phyloP scores from a whole-genome alignment of 2,888 invertebrate genomes.

The Amphiduros pacificus region DNA sequence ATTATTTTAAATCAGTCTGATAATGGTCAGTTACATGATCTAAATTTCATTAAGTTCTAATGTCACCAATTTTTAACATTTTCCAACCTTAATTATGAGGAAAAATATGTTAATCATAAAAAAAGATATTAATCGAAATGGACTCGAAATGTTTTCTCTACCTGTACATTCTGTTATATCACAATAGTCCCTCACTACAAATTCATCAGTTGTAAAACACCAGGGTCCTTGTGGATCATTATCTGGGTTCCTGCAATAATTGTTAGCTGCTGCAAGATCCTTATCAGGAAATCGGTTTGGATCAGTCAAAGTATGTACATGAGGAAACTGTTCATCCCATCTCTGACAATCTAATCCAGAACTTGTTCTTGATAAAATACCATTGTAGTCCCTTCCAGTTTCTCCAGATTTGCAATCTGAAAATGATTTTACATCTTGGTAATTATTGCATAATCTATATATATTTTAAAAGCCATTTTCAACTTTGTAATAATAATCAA shows the following conservation, averaged over 20 bases:
- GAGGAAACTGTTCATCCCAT: neutral
- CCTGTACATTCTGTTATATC: neutral
- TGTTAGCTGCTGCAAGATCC: neutral
- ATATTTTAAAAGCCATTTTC: too few relatives aligned
- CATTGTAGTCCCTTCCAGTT: neutral
- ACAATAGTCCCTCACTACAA: neutral
- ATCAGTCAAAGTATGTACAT: neutral
- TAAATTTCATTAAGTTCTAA: too few relatives aligned
- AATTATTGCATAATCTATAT: too few relatives aligned
- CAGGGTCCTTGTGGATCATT: slow-evolving; percentile 16
- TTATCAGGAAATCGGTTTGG: slow-evolving; percentile 14
- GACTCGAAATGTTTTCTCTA: neutral
- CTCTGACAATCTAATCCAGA: neutral
- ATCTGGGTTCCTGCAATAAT: slow-evolving; percentile 20
- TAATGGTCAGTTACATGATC: too few relatives aligned
- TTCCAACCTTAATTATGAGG: too few relatives aligned
- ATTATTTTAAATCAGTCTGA: too few relatives aligned
- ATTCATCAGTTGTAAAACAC: slow-evolving; percentile 8
- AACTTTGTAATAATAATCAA: too few relatives aligned
- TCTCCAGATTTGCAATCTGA: neutral
- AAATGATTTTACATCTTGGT: too few relatives aligned
- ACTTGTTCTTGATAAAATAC: neutral
- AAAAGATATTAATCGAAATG: too few relatives aligned
- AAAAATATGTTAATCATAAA: too few relatives aligned
- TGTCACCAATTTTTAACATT: too few relatives aligned